phyloP scores from a whole-genome alignment of 2,113 vertebrate species.

The Spilogale gracilis region DNA sequence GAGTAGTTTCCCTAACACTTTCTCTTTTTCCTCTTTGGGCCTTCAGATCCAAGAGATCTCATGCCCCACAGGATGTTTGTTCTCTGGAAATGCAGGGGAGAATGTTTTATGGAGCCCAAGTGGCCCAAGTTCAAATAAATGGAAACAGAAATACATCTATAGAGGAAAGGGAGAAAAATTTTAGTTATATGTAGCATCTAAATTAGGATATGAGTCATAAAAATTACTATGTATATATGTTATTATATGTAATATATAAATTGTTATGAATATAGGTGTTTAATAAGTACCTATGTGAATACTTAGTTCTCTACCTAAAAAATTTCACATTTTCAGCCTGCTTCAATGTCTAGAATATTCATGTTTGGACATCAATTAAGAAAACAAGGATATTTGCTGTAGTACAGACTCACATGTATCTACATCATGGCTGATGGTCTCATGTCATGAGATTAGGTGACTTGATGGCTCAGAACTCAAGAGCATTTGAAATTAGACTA shows the following conservation, averaged over 20 bases:
- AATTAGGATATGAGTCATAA: not conserved
- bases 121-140: not conserved
- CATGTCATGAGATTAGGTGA: not conserved
- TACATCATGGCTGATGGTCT: not conserved
- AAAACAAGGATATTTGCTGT: not conserved
- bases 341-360: not conserved
- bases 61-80: not conserved
- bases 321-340: not conserved
- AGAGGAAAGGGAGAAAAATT: not conserved
- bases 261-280: not conserved
- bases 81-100: not conserved
- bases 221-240: not conserved
- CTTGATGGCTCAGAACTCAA: slow-evolving; percentile 32
- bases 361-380: not conserved
- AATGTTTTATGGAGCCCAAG: not conserved
- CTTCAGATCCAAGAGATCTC: not conserved
- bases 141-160: not conserved
- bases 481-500: slow-evolving; percentile 5
- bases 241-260: not conserved
- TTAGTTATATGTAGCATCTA: not conserved
- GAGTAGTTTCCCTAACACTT: not conserved
- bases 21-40: not conserved
- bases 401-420: not conserved
- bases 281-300: not conserved
- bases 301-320: not conserved